These are phyloP conservation scores for Isichthys henryi DNA, from an alignment of 2,113 vertebrate species.

Conservation along the genomic window DNA sequence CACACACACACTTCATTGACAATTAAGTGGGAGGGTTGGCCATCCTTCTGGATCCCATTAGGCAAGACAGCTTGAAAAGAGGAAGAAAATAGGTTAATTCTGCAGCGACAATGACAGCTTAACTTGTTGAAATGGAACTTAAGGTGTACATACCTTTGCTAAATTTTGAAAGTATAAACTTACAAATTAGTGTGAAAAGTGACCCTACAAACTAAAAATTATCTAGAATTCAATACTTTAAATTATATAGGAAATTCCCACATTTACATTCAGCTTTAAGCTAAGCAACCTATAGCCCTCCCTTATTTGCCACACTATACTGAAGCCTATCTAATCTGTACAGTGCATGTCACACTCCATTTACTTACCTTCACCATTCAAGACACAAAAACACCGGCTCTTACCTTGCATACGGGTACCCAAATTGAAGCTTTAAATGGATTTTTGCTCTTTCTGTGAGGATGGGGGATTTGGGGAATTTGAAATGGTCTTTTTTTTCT, in stretches of 20 bases:
- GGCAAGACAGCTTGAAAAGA: neutral
- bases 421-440: constrained; percentile 28
- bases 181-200: neutral
- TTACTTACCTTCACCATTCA: neutral
- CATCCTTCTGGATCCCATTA: neutral
- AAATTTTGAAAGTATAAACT: too few relatives aligned
- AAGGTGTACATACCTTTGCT: neutral
- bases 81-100: neutral
- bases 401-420: neutral
- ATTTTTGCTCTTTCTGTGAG: constrained; percentile 79
- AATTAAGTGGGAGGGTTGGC: neutral
- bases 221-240: neutral
- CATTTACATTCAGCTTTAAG: neutral
- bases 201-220: neutral
- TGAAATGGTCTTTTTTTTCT: constrained; percentile 70
- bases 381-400: neutral
- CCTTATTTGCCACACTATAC: neutral
- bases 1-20: neutral
- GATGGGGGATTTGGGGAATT: constrained; percentile 55
- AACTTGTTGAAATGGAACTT: neutral
- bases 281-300: neutral
- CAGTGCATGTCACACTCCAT: neutral
- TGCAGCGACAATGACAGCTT: neutral
- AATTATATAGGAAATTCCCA: neutral
- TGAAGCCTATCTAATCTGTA: neutral